A percentile compares a stretch with the other conserved stretches of the same genome.
phyloP scores from a whole-genome alignment of 2,797 vertebrate genomes.

The Echiichthys vipera region DNA sequence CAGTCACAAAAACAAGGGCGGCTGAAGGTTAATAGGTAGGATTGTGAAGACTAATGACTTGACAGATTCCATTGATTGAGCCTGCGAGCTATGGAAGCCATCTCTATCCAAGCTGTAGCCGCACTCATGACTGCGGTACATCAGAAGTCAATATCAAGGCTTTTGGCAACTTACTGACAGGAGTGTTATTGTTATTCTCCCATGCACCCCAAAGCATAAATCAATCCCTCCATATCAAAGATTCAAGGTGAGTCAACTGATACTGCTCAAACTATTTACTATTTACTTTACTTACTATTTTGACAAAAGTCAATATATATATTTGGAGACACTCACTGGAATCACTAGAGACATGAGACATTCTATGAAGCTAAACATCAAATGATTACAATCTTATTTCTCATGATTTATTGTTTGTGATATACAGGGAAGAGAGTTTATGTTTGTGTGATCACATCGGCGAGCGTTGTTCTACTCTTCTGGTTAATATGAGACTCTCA shows the following conservation, averaged over 20 bases:
- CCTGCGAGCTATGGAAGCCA: slow-evolving; percentile 58
- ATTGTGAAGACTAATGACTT: slow-evolving; percentile 70
- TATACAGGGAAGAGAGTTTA: background rate
- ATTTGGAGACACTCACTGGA: slow-evolving; percentile 33
- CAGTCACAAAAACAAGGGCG: slow-evolving; percentile 56
- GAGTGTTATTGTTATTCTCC: slow-evolving; percentile 57
- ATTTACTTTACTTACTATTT: no score
- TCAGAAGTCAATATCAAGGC: slow-evolving; percentile 57
- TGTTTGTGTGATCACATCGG: slow-evolving; percentile 4
- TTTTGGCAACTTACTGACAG: slow-evolving; percentile 62
- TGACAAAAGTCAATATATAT: slow-evolving; percentile 43
- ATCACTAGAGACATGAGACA: background rate
- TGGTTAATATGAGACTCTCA: slow-evolving; percentile 15
- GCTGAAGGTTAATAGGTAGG: slow-evolving; percentile 63
- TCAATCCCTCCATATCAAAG: slow-evolving; percentile 50
- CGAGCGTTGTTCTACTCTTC: slow-evolving; percentile 14
- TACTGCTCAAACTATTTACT: slow-evolving; percentile 37
- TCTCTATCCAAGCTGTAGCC: slow-evolving; percentile 45
- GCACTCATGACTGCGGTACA: slow-evolving; percentile 20
- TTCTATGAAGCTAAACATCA: slow-evolving; percentile 34
- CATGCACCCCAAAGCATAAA: slow-evolving; percentile 50
- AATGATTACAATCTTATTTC: slow-evolving; percentile 28
- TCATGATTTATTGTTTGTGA: slow-evolving; percentile 28
- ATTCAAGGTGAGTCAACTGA: slow-evolving; percentile 55
- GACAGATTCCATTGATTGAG: slow-evolving; percentile 74